Conservation (phyloP, 2,888 invertebrate species). For the Priocnemis perturbator region DNA sequence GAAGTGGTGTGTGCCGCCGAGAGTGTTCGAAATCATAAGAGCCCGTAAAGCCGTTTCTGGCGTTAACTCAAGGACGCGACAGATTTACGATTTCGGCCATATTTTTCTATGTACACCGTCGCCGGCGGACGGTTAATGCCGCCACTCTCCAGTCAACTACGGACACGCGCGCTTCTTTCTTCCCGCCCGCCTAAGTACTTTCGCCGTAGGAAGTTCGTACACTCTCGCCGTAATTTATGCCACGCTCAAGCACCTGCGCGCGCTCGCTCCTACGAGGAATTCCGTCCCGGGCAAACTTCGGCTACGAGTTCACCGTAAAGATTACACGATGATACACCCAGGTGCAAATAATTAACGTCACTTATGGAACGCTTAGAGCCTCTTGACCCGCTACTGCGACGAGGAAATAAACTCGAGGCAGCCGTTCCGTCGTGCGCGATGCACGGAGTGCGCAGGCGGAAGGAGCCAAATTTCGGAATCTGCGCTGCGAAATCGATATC, state of each 20-base stretch:
- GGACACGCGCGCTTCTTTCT: conserved; percentile 44
- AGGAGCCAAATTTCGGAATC: no score
- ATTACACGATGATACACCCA: conserved; percentile 19
- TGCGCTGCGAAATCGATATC: no score
- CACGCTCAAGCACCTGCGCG: conserved; percentile 37
- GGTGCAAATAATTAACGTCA: conserved; percentile 37
- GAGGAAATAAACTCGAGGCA: no score
- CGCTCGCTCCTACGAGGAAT: conserved; percentile 1
- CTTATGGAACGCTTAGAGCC: conserved; percentile 11
- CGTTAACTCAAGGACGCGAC: conserved; percentile 38
- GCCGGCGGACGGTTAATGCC: conserved; percentile 30
- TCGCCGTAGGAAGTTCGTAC: conserved; percentile 23
- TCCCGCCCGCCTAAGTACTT: conserved; percentile 32
- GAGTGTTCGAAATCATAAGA: conserved; percentile 22
- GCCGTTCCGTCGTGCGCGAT: no score
- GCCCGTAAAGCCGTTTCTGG: conserved; percentile 37
- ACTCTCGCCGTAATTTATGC: conserved; percentile 45
- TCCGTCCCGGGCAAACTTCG: conserved; percentile 12
- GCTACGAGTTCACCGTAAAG: conserved; percentile 24
- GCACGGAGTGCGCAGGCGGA: no score
- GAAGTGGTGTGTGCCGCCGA: conserved; percentile 9
- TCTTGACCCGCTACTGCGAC: no score
- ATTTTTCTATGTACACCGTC: conserved; percentile 40
- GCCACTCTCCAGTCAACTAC: conserved; percentile 46
- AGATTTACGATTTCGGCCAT: conserved; percentile 46